Base-by-base conservation (phyloP, 37 sponge, comb jelly and placozoan species). In the Aplysina aerophoba region DNA sequence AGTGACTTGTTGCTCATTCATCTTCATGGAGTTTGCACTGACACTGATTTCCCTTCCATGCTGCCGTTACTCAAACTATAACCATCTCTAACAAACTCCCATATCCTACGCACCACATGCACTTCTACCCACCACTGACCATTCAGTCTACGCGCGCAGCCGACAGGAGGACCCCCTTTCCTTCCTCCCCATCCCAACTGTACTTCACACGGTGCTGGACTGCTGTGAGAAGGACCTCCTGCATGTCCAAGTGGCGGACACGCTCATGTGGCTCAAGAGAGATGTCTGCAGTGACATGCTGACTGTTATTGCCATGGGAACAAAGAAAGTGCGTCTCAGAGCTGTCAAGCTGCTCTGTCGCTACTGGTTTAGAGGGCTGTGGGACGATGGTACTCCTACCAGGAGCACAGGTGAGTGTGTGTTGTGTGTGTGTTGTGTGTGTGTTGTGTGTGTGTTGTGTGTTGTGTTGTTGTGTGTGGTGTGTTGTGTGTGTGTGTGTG, bases 211-310 rank as follows among this genome's bases (percentile, higher is more conserved):
- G 72, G 88, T 87, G 27, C 62, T 91, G 87, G 91, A 87, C 14
- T 33, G 66, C 37, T 64, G 80, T 62, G 13, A 30, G 11, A 39
- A 79, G 15, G 54, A 55, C 17, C 59, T 62, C 0, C 59, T 87
- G 77, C 85, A 91, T 61, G 80, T 91, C 39, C 55, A 87, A 24
- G 34, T 87, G 33, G 16, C 65, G 22, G 85, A 86, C 73, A 83
- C 85, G 0, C 82, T 92, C 67, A 92, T 92, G 93, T 68, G 35
- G 55, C 82, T 92, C 54, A 92, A 92, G 86, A 88, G 80, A 55
- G 75, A 92, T 40, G 84, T 92, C 56, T 88, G 89, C 56, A 79
- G 55, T 39, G 91, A 91, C 55, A 54, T 91, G 39, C 65, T 91
- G 27, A 80, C 85, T 50, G 85, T 84, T 0, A 85, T 91, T 65